phyloP scores from a whole-genome alignment of 2,797 vertebrate species.

The Leptodactylus fallax region DNA sequence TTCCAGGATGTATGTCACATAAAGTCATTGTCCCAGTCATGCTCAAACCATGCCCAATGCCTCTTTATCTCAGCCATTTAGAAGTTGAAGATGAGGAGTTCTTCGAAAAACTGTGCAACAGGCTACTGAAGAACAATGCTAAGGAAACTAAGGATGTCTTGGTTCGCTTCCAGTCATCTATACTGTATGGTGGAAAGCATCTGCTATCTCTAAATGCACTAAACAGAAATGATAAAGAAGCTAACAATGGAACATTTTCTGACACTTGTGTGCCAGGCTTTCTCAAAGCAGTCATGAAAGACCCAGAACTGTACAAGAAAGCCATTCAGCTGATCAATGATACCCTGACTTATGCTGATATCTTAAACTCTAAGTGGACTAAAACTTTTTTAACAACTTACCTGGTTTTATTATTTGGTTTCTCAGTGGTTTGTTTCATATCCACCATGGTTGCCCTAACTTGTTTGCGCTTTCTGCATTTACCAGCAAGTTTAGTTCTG shows the following conservation, averaged over 20 bases:
- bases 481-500: background rate
- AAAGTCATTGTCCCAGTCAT: conserved; percentile 69
- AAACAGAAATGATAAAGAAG: conserved; percentile 66
- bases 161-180: conserved; percentile 67
- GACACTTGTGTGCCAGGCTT: too few species aligned
- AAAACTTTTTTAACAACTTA: too few species aligned
- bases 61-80: conserved; percentile 74
- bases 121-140: conserved; percentile 69
- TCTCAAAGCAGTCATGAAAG: too few species aligned
- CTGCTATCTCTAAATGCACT: conserved; percentile 69
- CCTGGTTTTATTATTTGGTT: background rate
- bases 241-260: conserved; percentile 70
- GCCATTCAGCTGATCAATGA: conserved; percentile 41
- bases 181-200: conserved; percentile 72
- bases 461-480: background rate
- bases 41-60: conserved; percentile 69
- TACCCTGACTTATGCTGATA: background rate
- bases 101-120: conserved; percentile 68
- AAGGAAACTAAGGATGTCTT: conserved; percentile 57
- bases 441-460: background rate
- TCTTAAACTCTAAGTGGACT: background rate
- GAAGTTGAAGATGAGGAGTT: conserved; percentile 68
- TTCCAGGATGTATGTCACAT: too few species aligned
- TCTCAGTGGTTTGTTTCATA: background rate
- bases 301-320: too few species aligned